Base-by-base conservation (phyloP, 2,888 invertebrate species). In the Synergus umbraculus region DNA sequence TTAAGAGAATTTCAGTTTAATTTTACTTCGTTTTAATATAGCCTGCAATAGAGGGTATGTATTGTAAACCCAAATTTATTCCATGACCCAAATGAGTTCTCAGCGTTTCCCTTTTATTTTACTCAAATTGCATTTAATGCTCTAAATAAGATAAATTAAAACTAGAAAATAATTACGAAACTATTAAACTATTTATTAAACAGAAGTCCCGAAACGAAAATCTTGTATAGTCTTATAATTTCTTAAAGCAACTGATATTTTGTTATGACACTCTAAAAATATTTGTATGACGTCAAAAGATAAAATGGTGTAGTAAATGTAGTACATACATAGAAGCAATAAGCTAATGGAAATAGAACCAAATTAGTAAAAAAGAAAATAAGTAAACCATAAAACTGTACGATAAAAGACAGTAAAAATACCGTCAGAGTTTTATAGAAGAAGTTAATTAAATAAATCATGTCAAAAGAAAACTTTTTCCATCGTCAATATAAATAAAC, bases 1-100 rank as follows among this genome's bases (percentile, higher is more conserved):
- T 65, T 15, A 4, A 41, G n/a, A 65, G 41, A 65, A 65, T 65
- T 43, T 65, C n/a, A 4, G 41, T 65, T 65, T 65, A 65, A 41
- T 65, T 41, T 37, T 15, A 64, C 15, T 64, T 37, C 5, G 29
- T 76, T 54, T 58, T n/a, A 60, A 54, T 44, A 29, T 66, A 64
- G n/a, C 15, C 12, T 22, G 49, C 44, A 2, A 44, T 81, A 41
- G n/a, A 60, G 22, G 15, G 7, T 46, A 46, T 10, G 13, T 18
- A 18, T 54, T 29, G 2, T 12, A 63, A 29, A 29, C 12, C 29
- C 29, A 13, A 29, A 63, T 29, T 29, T 63, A 63, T 63, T 63
- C 9, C 63, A 13, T 4, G 63, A 10, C 10, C 37, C 29, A 29
- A 41, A 65, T 8, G 8, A 65, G 18, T 2, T 54, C 54, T 15